Conservation (phyloP, 2,888 invertebrate species). For the Syrphus vitripennis region DNA sequence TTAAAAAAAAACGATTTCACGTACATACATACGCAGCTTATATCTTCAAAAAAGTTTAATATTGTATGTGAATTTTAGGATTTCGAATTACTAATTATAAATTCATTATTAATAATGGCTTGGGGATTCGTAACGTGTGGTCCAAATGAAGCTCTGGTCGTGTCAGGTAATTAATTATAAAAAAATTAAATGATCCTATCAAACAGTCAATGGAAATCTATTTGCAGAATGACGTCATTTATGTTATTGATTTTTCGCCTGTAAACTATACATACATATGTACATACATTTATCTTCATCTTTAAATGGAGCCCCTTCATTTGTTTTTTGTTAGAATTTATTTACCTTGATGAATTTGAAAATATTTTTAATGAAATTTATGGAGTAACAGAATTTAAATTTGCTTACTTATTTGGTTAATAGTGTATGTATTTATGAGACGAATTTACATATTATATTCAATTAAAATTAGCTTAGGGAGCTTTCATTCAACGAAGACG, state of each 20-base stretch:
- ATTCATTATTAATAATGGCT: constrained; percentile 82
- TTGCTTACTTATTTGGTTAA: no score
- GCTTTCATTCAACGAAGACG: no score
- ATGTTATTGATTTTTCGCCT: constrained; percentile 42
- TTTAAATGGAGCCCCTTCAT: no score
- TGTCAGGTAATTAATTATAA: constrained; percentile 88
- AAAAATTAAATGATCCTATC: neutral
- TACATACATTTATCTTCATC: neutral
- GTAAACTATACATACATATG: neutral
- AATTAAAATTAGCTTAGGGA: no score
- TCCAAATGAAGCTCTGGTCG: constrained; percentile 96
- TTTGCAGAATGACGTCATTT: constrained; percentile 32
- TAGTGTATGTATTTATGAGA: no score
- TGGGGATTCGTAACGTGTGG: constrained; percentile 97
- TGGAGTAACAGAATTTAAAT: no score
- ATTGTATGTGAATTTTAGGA: neutral
- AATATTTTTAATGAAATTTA: no score
- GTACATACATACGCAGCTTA: neutral
- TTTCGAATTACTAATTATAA: neutral
- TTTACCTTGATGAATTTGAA: no score
- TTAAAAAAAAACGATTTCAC: neutral
- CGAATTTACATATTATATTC: no score
- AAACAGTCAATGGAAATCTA: neutral
- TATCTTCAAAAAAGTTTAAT: neutral
- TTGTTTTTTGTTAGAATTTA: no score